phyloP scores from a whole-genome alignment of 2,888 invertebrate genomes.

The Halictus quadricinctus region DNA sequence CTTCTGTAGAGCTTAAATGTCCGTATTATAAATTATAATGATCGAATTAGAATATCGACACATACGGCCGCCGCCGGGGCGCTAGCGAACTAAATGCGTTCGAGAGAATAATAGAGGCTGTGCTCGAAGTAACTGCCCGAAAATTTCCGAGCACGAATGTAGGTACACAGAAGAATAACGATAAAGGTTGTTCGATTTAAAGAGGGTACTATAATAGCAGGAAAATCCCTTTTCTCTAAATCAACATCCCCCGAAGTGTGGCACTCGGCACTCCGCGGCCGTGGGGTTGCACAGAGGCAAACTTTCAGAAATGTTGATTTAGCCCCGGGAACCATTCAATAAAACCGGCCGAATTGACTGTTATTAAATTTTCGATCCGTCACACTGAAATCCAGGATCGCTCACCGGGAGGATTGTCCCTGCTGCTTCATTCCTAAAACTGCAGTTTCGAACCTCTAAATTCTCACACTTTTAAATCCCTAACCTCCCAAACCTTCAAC shows the following conservation, averaged over 20 bases:
- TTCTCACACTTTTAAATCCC: not conserved
- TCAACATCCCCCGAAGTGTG: constrained; percentile 34
- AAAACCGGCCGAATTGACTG: constrained; percentile 19
- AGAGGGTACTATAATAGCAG: constrained; percentile 20
- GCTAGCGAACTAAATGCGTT: not conserved
- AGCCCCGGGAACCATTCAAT: constrained; percentile 27
- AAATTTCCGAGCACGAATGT: not conserved
- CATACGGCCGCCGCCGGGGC: too few species aligned
- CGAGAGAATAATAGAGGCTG: constrained; percentile 10
- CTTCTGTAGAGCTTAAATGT: not conserved
- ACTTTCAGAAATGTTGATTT: constrained; percentile 46
- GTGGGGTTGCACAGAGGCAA: constrained; percentile 21
- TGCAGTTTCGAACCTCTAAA: not conserved
- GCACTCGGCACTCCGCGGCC: constrained; percentile 1
- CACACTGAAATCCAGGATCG: constrained; percentile 9
- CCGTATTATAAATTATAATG: constrained; percentile 3
- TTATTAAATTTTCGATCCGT: constrained; percentile 33
- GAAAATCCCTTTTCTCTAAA: constrained; percentile 31
- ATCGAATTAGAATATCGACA: constrained; percentile 1
- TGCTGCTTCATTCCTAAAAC: not conserved
- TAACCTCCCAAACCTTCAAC: not conserved
- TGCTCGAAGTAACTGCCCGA: constrained; percentile 5
- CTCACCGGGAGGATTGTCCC: not conserved
- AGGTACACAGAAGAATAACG: constrained; percentile 15
- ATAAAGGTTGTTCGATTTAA: constrained; percentile 32